phyloP scores from a whole-genome alignment of 2,113 vertebrate genomes.

The Scytalopus superciliaris region DNA sequence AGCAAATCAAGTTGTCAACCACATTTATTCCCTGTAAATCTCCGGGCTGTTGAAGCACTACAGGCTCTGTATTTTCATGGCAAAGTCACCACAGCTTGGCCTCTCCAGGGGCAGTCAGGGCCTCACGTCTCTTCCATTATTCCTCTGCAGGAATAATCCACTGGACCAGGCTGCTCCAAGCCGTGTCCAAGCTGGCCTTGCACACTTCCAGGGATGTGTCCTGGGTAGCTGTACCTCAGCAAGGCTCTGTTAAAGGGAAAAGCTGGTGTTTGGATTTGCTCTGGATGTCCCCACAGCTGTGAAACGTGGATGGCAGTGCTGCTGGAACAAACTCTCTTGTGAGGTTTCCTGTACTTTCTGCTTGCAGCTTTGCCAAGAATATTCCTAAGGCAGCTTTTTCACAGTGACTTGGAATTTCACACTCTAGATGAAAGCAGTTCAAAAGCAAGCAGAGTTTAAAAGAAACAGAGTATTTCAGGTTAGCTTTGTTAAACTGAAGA shows the following conservation, averaged over 20 bases:
- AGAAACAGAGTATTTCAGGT: not conserved
- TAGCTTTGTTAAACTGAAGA: not conserved
- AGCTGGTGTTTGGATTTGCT: not conserved
- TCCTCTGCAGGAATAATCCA: not conserved
- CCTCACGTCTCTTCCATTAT: accelerated
- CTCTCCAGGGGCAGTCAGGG: not conserved
- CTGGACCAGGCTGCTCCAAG: not conserved
- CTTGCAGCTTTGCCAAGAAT: conserved; percentile 36
- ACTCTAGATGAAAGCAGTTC: conserved; percentile 32
- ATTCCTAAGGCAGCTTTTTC: conserved; percentile 16
- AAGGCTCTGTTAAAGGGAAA: not conserved
- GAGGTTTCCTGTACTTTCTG: conserved; percentile 51
- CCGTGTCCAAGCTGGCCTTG: not conserved
- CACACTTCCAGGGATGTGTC: not conserved
- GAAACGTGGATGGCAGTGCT: conserved; percentile 44
- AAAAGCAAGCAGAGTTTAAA: conserved; percentile 9
- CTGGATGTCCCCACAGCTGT: not conserved
- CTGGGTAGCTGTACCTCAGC: not conserved
- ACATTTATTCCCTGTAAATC: not conserved
- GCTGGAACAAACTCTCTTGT: conserved; percentile 22
- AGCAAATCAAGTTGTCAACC: not conserved
- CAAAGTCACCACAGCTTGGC: not conserved
- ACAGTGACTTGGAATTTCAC: conserved; percentile 36
- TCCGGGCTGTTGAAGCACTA: not conserved
- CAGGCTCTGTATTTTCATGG: not conserved